These are phyloP conservation scores for Sinhomidia bicolor DNA, from an alignment of 2,888 invertebrate genomes.

Conservation along the genomic window DNA sequence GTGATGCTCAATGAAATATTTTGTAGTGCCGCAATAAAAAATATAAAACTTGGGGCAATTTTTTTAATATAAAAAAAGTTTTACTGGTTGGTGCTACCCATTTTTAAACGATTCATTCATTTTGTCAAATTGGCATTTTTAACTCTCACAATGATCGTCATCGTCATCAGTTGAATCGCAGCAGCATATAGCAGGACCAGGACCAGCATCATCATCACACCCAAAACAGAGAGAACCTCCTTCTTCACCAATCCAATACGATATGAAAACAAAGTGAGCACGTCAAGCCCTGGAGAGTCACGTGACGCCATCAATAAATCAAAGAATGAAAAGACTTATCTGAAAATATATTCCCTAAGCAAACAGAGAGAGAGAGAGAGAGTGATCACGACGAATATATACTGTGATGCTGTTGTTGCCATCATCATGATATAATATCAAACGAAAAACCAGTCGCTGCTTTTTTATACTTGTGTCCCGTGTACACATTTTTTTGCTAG, in stretches of 20 bases:
- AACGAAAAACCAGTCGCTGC: background rate
- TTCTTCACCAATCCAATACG: background rate
- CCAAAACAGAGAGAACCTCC: background rate
- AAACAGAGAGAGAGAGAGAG: too few species aligned
- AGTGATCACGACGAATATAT: background rate
- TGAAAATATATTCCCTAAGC: slow-evolving; percentile 56
- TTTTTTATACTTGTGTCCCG: background rate
- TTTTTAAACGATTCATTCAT: background rate
- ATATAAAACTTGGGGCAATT: background rate
- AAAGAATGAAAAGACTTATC: slow-evolving; percentile 59
- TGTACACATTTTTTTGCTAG: background rate
- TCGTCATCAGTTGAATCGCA: too few species aligned
- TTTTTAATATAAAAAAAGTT: background rate
- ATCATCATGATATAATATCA: background rate
- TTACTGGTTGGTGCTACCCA: background rate
- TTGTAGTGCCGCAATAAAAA: background rate
- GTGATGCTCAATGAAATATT: slow-evolving; percentile 16
- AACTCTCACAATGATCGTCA: background rate
- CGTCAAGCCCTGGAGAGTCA: slow-evolving; percentile 69
- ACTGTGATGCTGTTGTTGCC: too few species aligned
- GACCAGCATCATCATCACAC: slow-evolving; percentile 8
- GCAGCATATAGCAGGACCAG: background rate
- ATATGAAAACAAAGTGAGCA: slow-evolving; percentile 22
- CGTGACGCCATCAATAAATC: slow-evolving; percentile 72
- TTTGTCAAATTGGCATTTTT: background rate